A percentile compares a stretch with the other conserved stretches of the same genome.
phyloP scores from a whole-genome alignment of 2,797 vertebrate species.

The Streptopelia turtur region DNA sequence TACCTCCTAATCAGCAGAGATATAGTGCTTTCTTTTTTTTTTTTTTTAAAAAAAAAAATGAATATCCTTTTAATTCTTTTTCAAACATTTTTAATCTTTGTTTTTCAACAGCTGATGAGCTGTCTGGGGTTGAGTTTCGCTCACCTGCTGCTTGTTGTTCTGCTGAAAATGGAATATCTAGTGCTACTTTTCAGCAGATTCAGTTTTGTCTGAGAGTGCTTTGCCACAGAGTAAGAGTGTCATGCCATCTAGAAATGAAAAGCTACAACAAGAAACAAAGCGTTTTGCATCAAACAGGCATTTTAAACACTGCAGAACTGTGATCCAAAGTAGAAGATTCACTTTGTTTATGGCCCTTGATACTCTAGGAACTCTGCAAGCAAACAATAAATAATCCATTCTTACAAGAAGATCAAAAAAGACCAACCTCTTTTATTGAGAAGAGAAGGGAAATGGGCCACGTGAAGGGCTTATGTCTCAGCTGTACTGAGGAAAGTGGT shows the following conservation, averaged over 20 bases:
- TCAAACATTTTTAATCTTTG: not conserved
- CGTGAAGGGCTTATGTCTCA: not conserved
- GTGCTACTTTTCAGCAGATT: not conserved
- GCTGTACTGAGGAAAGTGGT: not conserved
- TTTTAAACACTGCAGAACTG: not conserved
- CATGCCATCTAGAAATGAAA: constrained; percentile 17
- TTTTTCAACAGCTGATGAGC: not conserved
- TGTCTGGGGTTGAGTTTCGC: not conserved
- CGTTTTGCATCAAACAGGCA: constrained; percentile 24
- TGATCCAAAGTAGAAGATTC: not conserved
- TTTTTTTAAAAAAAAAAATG: not conserved
- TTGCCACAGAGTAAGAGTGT: not conserved
- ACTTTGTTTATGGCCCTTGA: not conserved
- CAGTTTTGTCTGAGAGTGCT: constrained; percentile 4
- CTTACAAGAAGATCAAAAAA: not conserved
- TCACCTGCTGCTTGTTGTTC: not conserved
- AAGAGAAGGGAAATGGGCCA: not conserved
- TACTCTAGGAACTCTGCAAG: not conserved
- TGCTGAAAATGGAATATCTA: not conserved
- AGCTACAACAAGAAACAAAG: not conserved
- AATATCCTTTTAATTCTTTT: constrained; percentile 15
- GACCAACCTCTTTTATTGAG: not conserved
- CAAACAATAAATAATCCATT: not conserved
- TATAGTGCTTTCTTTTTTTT: not conserved
- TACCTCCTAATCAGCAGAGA: not conserved